Conservation (phyloP, 2,888 invertebrate species). For the Sarcophaga rosellei region DNA sequence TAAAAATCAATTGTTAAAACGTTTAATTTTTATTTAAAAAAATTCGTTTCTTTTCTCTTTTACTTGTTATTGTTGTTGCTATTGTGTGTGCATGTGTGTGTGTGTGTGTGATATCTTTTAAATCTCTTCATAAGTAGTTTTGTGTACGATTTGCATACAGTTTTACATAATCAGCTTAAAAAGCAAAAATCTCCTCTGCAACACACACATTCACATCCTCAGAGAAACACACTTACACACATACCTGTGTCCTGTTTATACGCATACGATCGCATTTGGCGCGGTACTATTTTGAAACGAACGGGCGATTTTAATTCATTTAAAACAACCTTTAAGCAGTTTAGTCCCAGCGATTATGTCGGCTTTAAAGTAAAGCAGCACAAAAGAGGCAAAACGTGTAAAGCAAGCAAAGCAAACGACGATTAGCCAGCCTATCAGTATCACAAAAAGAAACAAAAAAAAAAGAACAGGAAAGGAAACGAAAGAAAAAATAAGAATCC, state of each 20-base stretch:
- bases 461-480: too few species aligned
- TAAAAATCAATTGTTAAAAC: constrained; percentile 66
- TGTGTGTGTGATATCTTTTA: constrained; percentile 23
- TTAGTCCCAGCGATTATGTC: constrained; percentile 66
- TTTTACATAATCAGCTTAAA: constrained; percentile 67
- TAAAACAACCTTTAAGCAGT: constrained; percentile 60
- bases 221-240: constrained; percentile 36
- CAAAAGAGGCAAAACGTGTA: constrained; percentile 20
- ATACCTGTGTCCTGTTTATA: constrained; percentile 39
- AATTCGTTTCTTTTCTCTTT: background rate
- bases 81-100: background rate
- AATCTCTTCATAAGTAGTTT: constrained; percentile 62
- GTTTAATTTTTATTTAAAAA: constrained; percentile 53
- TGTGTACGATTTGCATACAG: constrained; percentile 60
- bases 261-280: constrained; percentile 41
- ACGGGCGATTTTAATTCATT: constrained; percentile 52
- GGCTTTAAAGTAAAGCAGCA: constrained; percentile 47
- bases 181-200: constrained; percentile 31
- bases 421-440: constrained; percentile 59
- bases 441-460: background rate
- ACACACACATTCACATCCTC: constrained; percentile 10
- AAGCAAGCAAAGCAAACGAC: constrained; percentile 51
- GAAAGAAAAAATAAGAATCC: background rate
- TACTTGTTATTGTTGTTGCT: background rate
- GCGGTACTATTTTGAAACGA: constrained; percentile 54